These are phyloP conservation scores for Hafferia zeledoni DNA, from an alignment of 2,797 vertebrate genomes.

Conservation along the genomic window DNA sequence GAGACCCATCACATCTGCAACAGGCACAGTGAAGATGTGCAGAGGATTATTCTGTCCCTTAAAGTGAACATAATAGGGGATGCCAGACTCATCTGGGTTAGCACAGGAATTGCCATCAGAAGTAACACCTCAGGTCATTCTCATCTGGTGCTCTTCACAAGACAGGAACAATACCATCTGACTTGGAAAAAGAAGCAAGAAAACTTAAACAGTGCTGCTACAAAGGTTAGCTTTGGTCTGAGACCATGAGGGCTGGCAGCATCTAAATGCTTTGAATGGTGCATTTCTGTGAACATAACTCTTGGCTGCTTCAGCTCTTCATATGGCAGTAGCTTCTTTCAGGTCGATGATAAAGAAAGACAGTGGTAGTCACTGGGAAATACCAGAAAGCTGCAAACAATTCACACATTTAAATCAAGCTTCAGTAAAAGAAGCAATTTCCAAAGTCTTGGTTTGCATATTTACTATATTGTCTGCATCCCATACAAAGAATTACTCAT, in stretches of 20 bases:
- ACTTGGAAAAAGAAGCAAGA: neutral
- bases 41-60: neutral
- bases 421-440: neutral
- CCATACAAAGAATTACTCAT: neutral
- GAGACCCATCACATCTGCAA: neutral
- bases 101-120: neutral
- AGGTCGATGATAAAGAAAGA: neutral
- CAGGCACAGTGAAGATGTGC: neutral
- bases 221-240: neutral
- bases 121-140: neutral
- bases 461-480: neutral
- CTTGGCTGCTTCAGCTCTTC: neutral
- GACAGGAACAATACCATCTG: neutral
- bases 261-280: neutral
- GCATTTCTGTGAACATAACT: neutral
- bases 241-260: neutral
- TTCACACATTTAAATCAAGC: neutral
- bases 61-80: neutral
- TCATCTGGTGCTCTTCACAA: neutral
- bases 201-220: neutral
- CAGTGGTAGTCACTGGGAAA: neutral
- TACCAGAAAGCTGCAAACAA: neutral
- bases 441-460: neutral
- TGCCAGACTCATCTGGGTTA: neutral
- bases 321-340: neutral